Conservation (phyloP, 2,797 vertebrate species). For the Syngnathus rostellatus region DNA sequence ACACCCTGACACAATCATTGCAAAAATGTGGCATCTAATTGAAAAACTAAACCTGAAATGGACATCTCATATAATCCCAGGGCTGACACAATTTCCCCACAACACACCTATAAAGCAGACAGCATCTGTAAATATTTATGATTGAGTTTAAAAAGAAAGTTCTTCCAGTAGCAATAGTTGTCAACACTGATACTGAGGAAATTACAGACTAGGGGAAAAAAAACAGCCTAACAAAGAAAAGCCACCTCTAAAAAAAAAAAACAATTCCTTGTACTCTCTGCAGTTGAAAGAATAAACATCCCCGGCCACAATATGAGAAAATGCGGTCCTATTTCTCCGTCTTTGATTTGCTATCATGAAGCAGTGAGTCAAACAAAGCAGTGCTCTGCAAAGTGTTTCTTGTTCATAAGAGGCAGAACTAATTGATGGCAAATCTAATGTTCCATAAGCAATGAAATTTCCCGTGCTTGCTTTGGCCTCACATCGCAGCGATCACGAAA, state of each 20-base stretch:
- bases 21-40: not conserved
- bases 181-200: not conserved
- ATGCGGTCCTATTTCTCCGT: slow-evolving; percentile 8
- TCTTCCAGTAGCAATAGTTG: not conserved
- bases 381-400: slow-evolving; percentile 27
- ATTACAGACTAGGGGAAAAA: not conserved
- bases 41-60: not conserved
- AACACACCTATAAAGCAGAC: no score
- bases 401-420: slow-evolving; percentile 33
- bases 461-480: slow-evolving; percentile 32
- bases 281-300: not conserved
- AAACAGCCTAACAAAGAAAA: not conserved
- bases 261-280: not conserved
- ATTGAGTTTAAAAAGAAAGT: not conserved
- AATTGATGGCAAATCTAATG: slow-evolving; percentile 47
- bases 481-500: not conserved
- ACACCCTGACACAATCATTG: no score
- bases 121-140: not conserved
- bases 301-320: slow-evolving; percentile 1
- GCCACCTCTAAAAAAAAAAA: not conserved
- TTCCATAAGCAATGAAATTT: slow-evolving; percentile 46
- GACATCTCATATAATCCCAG: not conserved
- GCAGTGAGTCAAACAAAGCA: slow-evolving; percentile 24
- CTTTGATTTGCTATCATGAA: slow-evolving; percentile 24
- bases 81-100: no score